phyloP scores from a whole-genome alignment of 2,888 invertebrate species.

The Lycia hirtaria region DNA sequence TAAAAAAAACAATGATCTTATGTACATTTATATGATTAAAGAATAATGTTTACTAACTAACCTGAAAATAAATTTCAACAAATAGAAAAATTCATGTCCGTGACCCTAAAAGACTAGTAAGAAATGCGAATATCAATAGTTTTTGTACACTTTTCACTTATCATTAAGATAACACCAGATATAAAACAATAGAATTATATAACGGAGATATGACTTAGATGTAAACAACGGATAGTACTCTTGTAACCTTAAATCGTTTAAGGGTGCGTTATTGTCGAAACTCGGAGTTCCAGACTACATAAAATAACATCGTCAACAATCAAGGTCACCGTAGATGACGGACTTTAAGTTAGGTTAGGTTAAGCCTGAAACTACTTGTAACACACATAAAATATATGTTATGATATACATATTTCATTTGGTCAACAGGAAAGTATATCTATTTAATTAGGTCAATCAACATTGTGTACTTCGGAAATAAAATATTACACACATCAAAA shows the following conservation, averaged over 20 bases:
- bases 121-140: constrained; percentile 80
- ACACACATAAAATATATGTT: no score
- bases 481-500: no score
- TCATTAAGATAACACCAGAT: constrained; percentile 82
- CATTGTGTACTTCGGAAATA: no score
- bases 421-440: no score
- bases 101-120: constrained; percentile 83
- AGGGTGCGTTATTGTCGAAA: constrained; percentile 3
- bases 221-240: constrained; percentile 68
- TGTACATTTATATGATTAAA: constrained; percentile 54
- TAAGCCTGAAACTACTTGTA: neutral
- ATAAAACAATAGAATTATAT: constrained; percentile 76
- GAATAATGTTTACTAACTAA: constrained; percentile 49
- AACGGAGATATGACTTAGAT: constrained; percentile 82
- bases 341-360: neutral
- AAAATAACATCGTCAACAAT: neutral
- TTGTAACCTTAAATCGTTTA: constrained; percentile 20
- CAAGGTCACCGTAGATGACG: neutral
- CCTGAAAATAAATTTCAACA: constrained; percentile 55
- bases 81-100: constrained; percentile 58
- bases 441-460: no score
- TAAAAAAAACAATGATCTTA: constrained; percentile 61
- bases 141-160: constrained; percentile 82
- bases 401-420: no score
- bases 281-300: neutral